These are phyloP conservation scores for Mizuhopecten yessoensis DNA, from an alignment of 1,140 invertebrate species.

Conservation along the genomic window DNA sequence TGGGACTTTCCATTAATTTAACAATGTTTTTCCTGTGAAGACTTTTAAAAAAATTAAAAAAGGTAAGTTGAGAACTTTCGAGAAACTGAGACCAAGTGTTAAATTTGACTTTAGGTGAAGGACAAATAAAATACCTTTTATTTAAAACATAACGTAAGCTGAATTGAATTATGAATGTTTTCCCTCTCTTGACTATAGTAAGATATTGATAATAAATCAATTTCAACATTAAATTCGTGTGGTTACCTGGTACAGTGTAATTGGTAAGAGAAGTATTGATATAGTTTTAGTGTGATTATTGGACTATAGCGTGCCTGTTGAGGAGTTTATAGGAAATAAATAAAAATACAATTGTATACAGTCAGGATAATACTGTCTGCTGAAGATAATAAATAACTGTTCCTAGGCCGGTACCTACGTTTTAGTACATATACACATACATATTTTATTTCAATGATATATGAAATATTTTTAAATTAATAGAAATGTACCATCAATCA, in stretches of 20 bases:
- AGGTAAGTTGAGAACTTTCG: too few relatives aligned
- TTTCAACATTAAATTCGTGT: neutral
- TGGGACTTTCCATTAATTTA: too few relatives aligned
- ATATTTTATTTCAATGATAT: constrained; percentile 23
- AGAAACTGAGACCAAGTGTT: too few relatives aligned
- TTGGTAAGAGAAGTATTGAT: neutral
- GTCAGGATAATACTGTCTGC: neutral
- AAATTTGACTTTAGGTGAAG: too few relatives aligned
- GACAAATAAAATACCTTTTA: too few relatives aligned
- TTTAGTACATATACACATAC: neutral
- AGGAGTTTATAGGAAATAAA: neutral
- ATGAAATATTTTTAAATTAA: constrained; percentile 33
- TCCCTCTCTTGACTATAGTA: neutral
- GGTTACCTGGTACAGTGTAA: neutral
- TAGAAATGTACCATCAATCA: neutral
- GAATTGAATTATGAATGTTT: constrained; percentile 9
- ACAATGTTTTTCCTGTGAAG: too few relatives aligned
- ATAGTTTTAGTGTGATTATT: neutral
- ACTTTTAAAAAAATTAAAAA: too few relatives aligned
- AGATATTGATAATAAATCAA: constrained; percentile 4
- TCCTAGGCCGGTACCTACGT: neutral
- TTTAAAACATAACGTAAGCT: neutral
- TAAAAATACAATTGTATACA: constrained; percentile 20
- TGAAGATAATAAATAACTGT: neutral
- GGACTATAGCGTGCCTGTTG: constrained; percentile 29